Base-by-base conservation (phyloP, 2,888 invertebrate genomes). In the Dynastes tityus region DNA sequence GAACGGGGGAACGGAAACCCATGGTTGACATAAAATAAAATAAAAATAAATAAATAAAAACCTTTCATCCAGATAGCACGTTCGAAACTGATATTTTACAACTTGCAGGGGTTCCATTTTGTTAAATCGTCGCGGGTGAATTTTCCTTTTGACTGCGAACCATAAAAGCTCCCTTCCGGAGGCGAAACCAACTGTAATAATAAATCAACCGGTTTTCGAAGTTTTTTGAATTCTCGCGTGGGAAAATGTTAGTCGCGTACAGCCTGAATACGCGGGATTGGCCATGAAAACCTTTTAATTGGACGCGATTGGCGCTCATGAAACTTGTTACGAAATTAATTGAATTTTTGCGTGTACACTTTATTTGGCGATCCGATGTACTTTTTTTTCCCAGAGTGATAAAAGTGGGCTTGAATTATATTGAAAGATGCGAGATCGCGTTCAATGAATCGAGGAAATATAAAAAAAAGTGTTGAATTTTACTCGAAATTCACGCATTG, bases 1-100 rank as follows among this genome's bases (percentile, higher is more conserved):
- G 5, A 1, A n/a, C 5, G 53, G 5, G 53, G 53, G 53, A 16
- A 53, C 13, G 16, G 53, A 61, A 61, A 29, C 27, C 29, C 22
- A 22, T 29, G 27, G 29, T 22, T 22, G 29, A 27, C 27, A 27
- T 29, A 22, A 27, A 61, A 61, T 61, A 61, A 61, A 61, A 61
- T 16, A 16, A 61, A 61, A 61, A 61, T 22, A 61, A 61, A 61
- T 61, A 61, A 61, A 58, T 58, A 58, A 58, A 58, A n/a, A 5
- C 11, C 61, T 61, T 61, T 61, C 22, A 9, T 61, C 61, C 61
- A 6, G 11, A 29, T 61, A 29, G 2, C 61, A 61, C 61, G 29
- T 61, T 61, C 61, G 27, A 61, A 61, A 2, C 61, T 27, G 27
- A 61, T 27, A 61, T 61, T 61, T 61, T 61, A 61, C 61, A 61